phyloP scores from a whole-genome alignment of 2,113 vertebrate species.

The Tetrao urogallus region DNA sequence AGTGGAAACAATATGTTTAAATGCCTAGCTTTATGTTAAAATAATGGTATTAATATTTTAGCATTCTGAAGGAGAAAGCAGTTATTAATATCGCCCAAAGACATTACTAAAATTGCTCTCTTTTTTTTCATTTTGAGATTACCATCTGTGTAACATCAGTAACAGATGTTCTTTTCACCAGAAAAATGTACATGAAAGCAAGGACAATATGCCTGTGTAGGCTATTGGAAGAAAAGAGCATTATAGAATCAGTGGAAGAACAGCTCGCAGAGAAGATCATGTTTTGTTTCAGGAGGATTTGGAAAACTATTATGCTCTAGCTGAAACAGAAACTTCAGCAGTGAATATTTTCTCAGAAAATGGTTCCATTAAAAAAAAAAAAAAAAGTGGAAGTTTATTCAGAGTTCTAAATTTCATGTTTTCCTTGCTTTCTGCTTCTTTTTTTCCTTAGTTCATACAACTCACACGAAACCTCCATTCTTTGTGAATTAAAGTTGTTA shows the following conservation, averaged over 20 bases:
- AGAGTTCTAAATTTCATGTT: not conserved
- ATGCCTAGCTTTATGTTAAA: conserved; percentile 21
- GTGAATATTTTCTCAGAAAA: not conserved
- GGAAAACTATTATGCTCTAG: not conserved
- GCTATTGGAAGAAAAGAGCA: not conserved
- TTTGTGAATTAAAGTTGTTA: not conserved
- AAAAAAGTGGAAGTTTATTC: not conserved
- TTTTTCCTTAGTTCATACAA: not conserved
- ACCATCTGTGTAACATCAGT: conserved; percentile 61
- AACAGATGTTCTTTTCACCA: conserved; percentile 68
- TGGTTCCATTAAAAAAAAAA: not conserved
- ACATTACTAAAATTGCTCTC: conserved; percentile 46
- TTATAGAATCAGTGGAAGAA: not conserved
- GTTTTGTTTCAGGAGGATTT: not conserved
- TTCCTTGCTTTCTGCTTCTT: not conserved
- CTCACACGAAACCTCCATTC: not conserved
- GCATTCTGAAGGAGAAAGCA: conserved; percentile 49
- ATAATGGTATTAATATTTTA: conserved; percentile 56
- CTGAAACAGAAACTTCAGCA: not conserved
- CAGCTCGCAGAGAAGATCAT: not conserved
- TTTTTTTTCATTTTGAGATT: conserved; percentile 55
- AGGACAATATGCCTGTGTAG: conserved; percentile 45
- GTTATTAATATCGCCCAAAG: conserved; percentile 59
- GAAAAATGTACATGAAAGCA: conserved; percentile 43
- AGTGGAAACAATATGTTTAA: not conserved